phyloP scores from a whole-genome alignment of 2,888 invertebrate species.

The Hypercompe scribonia region DNA sequence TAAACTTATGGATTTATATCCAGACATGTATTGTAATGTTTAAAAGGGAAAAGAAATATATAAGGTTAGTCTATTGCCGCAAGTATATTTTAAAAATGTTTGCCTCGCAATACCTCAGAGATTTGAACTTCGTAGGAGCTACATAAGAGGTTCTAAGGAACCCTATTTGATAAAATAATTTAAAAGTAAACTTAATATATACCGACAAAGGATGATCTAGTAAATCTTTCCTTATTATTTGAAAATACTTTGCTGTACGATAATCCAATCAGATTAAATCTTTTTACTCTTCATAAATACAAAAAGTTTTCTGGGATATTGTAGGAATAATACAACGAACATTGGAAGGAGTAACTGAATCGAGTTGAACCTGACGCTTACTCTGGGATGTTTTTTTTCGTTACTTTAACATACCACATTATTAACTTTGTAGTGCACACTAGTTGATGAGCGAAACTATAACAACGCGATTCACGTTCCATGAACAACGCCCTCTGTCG shows the following conservation, averaged over 20 bases:
- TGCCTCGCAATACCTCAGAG: neutral
- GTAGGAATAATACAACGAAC: neutral
- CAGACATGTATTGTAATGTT: neutral
- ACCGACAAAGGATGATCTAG: neutral
- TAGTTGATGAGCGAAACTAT: neutral
- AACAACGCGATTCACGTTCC: neutral
- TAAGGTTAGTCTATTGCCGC: no score
- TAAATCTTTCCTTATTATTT: neutral
- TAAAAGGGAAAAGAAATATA: no score
- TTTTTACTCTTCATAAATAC: neutral
- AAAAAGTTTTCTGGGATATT: neutral
- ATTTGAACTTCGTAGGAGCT: neutral
- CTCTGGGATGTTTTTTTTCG: neutral
- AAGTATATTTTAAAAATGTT: neutral
- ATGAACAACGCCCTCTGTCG: neutral
- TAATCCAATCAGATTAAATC: constrained; percentile 1
- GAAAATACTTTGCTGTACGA: neutral
- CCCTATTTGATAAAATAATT: neutral
- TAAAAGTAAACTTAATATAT: neutral
- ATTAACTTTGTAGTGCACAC: no score
- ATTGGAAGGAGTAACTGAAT: neutral
- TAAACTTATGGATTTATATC: no score
- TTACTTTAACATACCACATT: neutral
- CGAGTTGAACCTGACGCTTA: neutral
- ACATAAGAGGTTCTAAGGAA: neutral